Percentiles rank a stretch among this genome's conserved stretches.
phyloP scores from a whole-genome alignment of 2,888 invertebrate species.

The Alviniconcha strummeri region DNA sequence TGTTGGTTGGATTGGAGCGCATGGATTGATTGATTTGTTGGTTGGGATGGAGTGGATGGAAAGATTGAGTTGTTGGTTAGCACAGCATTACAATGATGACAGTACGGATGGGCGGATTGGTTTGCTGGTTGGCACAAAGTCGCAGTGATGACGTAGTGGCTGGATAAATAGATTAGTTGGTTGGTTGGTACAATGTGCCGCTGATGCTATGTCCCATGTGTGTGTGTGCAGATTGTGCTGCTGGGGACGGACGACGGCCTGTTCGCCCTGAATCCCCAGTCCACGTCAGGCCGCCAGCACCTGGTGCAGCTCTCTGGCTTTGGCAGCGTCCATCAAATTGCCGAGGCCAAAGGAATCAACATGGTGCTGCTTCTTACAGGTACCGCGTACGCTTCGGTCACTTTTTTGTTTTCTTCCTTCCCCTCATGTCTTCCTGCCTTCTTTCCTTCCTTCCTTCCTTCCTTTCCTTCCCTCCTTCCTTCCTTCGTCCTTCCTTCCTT shows the following conservation, averaged over 20 bases:
- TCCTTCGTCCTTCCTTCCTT: neutral
- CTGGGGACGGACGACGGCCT: conserved; percentile 81
- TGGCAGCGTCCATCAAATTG: conserved; percentile 79
- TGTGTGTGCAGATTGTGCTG: conserved; percentile 71
- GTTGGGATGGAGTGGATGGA: too few relatives aligned
- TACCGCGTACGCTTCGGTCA: too few relatives aligned
- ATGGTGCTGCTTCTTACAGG: conserved; percentile 71
- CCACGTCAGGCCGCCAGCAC: conserved; percentile 55
- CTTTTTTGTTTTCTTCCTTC: neutral
- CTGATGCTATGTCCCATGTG: neutral
- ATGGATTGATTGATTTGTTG: too few relatives aligned
- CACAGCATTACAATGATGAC: too few relatives aligned
- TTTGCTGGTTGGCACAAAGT: too few relatives aligned
- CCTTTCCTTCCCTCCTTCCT: neutral
- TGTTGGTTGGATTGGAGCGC: too few relatives aligned
- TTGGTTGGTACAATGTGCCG: too few relatives aligned
- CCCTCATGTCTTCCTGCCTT: neutral
- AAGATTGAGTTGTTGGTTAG: too few relatives aligned
- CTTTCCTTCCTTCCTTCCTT: neutral
- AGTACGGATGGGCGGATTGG: too few relatives aligned
- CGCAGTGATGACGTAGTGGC: too few relatives aligned
- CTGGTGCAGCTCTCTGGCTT: conserved; percentile 77
- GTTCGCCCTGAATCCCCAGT: conserved; percentile 74
- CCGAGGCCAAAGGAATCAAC: conserved; percentile 77
- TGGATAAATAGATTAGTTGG: too few relatives aligned